Evolutionary conservation across 1,140 invertebrate species (phyloP), one percentile per base, ranked within the genome.

Genomic region (Nylanderia fulva): DNA sequence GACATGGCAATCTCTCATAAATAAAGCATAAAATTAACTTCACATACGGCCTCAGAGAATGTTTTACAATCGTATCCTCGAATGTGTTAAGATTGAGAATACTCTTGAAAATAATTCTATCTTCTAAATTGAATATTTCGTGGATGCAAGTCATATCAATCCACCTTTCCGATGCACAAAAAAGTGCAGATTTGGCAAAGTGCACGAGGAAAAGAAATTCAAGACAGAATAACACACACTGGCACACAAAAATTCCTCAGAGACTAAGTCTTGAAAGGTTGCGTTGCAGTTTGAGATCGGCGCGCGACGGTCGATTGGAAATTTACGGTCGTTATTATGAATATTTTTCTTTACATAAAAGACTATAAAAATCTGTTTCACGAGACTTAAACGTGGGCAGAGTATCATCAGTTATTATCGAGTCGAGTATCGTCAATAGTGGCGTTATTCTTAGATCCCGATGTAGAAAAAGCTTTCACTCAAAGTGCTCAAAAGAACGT

Each of bases 331-430:
- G 77, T 82, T 72, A 82, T 66, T 71, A 82, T 82, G 77, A 82
- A 82, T 82, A 82, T 82, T 82, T 58, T 82, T 54, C 66, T 39
- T 72, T 36, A 36, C 48, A 82, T 72, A 80, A 80, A 80, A 80
- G 77, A 80, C 64, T 80, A 71, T 69, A 82, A 82, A 82, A 82
- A 72, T 82, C 77, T 1, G 39, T 82, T 72, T 72, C 66, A 58
- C 77, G 36, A 36, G 77, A 82, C 66, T 58, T 21, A 24, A 18
- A 82, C 54, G 77, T 82, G 52, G 77, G 77, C 8, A 82, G 66
- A 82, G 52, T 82, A 82, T 82, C 77, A 72, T 42, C 77, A 72
- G 77, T 72, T 82, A 82, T 82, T 82, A 82, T 82, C 77, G 77
- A 82, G 77, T 52, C 52, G 21, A 60, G 52, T 33, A 45, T 58